Evolutionary conservation across 2,888 invertebrate genomes (phyloP).

Genomic region (Atrina japonica): DNA sequence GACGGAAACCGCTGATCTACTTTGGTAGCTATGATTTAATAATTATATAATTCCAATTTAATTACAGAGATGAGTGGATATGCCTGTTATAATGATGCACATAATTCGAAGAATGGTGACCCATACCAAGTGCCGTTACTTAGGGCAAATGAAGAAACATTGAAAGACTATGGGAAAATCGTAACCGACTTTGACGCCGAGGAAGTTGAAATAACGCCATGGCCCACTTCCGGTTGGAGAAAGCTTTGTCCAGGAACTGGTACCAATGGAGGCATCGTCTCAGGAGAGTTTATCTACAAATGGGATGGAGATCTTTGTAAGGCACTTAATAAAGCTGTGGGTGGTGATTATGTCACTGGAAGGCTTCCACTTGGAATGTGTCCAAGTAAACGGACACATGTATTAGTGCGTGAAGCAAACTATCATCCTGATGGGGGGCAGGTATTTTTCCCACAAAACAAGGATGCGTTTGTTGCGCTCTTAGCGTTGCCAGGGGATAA

Average conservation of each 20-base stretch:
- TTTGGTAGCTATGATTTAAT: too few species aligned
- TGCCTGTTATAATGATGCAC: constrained; percentile 34
- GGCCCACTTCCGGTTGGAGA: too few species aligned
- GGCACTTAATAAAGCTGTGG: constrained; percentile 49
- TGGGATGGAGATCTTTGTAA: constrained; percentile 48
- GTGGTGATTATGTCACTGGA: constrained; percentile 45
- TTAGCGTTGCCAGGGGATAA: constrained; percentile 36
- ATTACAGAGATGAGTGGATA: constrained; percentile 50
- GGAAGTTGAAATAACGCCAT: constrained; percentile 43
- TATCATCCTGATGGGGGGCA: too few species aligned
- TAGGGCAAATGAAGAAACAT: constrained; percentile 26
- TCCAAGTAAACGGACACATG: constrained; percentile 44
- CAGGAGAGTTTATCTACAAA: constrained; percentile 45
- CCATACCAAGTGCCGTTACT: constrained; percentile 37
- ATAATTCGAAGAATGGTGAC: constrained; percentile 34
- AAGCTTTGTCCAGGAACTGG: constrained; percentile 49
- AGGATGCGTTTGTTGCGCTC: constrained; percentile 34
- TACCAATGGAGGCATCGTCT: constrained; percentile 40
- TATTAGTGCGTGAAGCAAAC: constrained; percentile 58
- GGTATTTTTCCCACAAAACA: constrained; percentile 45
- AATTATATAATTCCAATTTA: too few species aligned
- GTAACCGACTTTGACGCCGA: constrained; percentile 39
- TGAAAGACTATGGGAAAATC: constrained; percentile 40
- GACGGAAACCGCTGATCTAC: too few species aligned
- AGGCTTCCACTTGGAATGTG: constrained; percentile 42